Conservation (phyloP, 2,888 invertebrate genomes). For the Shargacucullia verbasci region DNA sequence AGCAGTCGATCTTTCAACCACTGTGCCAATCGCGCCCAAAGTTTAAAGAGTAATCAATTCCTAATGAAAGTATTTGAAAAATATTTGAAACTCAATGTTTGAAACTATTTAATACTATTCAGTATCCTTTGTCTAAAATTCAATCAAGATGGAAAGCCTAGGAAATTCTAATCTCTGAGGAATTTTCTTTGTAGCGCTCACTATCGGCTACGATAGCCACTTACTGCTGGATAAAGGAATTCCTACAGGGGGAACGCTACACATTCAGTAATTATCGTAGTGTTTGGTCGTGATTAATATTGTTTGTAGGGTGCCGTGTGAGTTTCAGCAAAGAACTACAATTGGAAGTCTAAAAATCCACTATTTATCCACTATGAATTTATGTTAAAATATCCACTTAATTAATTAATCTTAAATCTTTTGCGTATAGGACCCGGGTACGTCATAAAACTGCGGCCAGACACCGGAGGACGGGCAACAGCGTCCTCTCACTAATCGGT, state of each 20-base stretch:
- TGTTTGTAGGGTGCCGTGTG: not conserved
- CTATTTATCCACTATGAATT: too few relatives aligned
- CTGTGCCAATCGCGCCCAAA: too few relatives aligned
- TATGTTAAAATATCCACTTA: too few relatives aligned
- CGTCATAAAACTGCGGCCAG: too few relatives aligned
- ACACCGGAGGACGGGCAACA: too few relatives aligned
- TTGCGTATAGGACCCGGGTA: too few relatives aligned
- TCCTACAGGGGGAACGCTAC: slow-evolving; percentile 18
- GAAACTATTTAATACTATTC: slow-evolving; percentile 25
- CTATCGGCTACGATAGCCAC: slow-evolving; percentile 29
- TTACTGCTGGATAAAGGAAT: slow-evolving; percentile 34
- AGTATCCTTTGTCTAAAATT: slow-evolving; percentile 17
- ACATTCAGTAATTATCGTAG: slow-evolving; percentile 15
- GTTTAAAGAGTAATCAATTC: slow-evolving; percentile 1
- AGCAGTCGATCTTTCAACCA: too few relatives aligned
- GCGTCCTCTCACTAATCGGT: too few relatives aligned
- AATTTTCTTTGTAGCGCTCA: slow-evolving; percentile 40
- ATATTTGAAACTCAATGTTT: not conserved
- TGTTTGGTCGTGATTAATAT: not conserved
- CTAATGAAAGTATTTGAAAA: not conserved
- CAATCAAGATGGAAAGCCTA: slow-evolving; percentile 26
- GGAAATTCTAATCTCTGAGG: slow-evolving; percentile 43
- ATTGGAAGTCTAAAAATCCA: too few relatives aligned
- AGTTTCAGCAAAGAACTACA: too few relatives aligned
- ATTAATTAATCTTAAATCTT: too few relatives aligned